Percentiles rank a stretch among this genome's conserved stretches.
Conservation (phyloP, 2,888 invertebrate species). For the Tachina lurida region DNA sequence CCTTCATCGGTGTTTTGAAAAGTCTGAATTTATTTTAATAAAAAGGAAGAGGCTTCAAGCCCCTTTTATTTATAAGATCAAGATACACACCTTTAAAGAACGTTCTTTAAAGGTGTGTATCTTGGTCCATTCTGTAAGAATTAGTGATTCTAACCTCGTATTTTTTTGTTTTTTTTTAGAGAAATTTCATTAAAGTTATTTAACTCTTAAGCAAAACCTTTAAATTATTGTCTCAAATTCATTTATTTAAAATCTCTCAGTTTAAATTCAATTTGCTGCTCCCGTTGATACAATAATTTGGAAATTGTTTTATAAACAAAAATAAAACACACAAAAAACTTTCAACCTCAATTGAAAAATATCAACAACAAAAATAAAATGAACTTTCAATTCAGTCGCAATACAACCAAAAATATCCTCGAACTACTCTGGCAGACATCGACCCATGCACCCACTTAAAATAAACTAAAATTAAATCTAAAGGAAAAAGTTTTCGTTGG, state of each 20-base stretch:
- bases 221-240: not conserved
- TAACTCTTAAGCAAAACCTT: constrained; percentile 19
- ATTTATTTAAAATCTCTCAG: constrained; percentile 22
- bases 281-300: constrained; percentile 14
- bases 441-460: constrained; percentile 11
- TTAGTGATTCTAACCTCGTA: too few relatives aligned
- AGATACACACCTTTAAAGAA: too few relatives aligned
- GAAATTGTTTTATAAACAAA: constrained; percentile 40
- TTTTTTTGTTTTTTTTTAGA: too few relatives aligned
- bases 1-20: too few relatives aligned
- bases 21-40: too few relatives aligned
- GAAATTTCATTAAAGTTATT: not conserved
- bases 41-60: too few relatives aligned
- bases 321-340: constrained; percentile 14
- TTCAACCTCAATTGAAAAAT: constrained; percentile 2
- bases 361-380: not conserved
- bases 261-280: constrained; percentile 16
- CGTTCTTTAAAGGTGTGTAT: too few relatives aligned
- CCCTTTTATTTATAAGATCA: too few relatives aligned
- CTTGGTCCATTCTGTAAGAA: too few relatives aligned
- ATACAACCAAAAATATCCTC: not conserved
- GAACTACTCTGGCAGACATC: constrained; percentile 21
- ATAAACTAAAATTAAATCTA: constrained; percentile 48
- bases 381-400: constrained; percentile 13
- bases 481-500: constrained; percentile 56